phyloP scores from a whole-genome alignment of 2,888 invertebrate species.

The Beris morrisii region DNA sequence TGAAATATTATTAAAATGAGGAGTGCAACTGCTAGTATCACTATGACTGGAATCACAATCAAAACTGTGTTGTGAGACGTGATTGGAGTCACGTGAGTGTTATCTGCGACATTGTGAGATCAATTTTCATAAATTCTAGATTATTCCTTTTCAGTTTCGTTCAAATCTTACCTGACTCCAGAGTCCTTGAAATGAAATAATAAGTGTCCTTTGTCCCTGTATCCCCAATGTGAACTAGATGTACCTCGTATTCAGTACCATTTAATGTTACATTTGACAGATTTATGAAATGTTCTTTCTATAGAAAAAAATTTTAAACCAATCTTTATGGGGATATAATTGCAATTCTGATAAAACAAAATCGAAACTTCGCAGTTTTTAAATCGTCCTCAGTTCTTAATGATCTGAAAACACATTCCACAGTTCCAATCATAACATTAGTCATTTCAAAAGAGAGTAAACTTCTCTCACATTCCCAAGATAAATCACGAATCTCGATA shows the following conservation, averaged over 20 bases:
- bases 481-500: no score
- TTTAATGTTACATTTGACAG: constrained; percentile 45
- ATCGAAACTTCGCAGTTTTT: neutral
- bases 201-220: constrained; percentile 45
- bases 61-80: no score
- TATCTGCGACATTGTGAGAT: neutral
- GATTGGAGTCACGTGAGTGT: no score
- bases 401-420: no score
- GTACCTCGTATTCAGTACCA: constrained; percentile 48
- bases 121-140: no score
- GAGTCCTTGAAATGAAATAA: constrained; percentile 9
- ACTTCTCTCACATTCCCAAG: no score
- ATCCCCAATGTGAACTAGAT: constrained; percentile 47
- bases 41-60: no score
- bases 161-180: neutral
- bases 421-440: no score
- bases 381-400: no score
- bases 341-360: constrained; percentile 11
- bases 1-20: constrained; percentile 46
- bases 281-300: constrained; percentile 12
- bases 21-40: no score
- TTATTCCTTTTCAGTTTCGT: neutral
- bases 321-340: constrained; percentile 40
- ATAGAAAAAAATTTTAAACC: no score
- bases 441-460: no score